Evolutionary conservation across 2,113 vertebrate species (phyloP).

Genomic region (Deroptyus accipitrinus): DNA sequence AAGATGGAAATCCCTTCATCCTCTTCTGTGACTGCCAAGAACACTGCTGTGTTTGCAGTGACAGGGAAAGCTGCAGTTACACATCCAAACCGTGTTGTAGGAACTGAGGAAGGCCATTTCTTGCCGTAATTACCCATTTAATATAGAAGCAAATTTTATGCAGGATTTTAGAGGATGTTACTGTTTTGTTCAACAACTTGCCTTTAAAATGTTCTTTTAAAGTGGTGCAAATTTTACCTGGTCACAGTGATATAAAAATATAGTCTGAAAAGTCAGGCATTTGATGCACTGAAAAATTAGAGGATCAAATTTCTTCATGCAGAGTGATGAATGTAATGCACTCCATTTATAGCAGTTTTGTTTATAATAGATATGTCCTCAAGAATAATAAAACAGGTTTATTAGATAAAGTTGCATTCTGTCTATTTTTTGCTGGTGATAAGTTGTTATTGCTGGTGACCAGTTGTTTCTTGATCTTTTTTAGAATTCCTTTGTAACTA

Average conservation of each 20-base stretch:
- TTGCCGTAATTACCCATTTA: not conserved
- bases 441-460: not conserved
- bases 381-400: slow-evolving; percentile 51
- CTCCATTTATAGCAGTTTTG: not conserved
- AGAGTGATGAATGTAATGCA: not conserved
- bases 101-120: not conserved
- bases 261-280: not conserved
- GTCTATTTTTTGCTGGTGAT: slow-evolving; percentile 41
- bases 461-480: slow-evolving; percentile 27
- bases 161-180: not conserved
- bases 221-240: not conserved
- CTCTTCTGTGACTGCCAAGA: not conserved
- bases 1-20: not conserved
- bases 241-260: not conserved
- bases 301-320: not conserved
- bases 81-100: not conserved
- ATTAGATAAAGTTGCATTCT: slow-evolving; percentile 54
- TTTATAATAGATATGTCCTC: not conserved
- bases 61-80: not conserved
- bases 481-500: not conserved
- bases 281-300: not conserved
- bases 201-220: not conserved
- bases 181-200: not conserved
- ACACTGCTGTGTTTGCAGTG: not conserved
- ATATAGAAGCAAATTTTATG: not conserved